A percentile compares a stretch with the other conserved stretches of the same genome.
These are phyloP conservation scores for Salvelinus alpinus DNA, from an alignment of 2,113 vertebrate species.

Conservation along the genomic window DNA sequence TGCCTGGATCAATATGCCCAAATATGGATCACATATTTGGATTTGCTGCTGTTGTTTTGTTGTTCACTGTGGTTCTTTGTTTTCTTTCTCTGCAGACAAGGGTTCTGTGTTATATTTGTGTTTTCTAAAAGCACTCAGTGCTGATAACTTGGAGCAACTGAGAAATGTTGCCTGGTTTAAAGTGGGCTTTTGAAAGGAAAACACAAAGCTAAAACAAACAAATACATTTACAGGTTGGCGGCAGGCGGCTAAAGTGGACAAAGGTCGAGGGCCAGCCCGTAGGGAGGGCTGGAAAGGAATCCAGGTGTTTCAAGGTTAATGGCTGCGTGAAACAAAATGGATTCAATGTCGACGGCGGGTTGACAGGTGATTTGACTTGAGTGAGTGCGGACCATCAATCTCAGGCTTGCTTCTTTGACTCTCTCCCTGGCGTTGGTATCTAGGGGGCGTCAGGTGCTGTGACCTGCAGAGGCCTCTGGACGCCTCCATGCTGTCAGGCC, in stretches of 20 bases:
- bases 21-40: constrained; percentile 7
- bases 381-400: constrained; percentile 73
- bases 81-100: neutral
- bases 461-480: constrained; percentile 61
- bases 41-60: neutral
- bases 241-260: constrained; percentile 13
- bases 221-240: neutral
- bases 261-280: constrained; percentile 28
- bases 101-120: neutral
- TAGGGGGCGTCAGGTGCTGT: constrained; percentile 60
- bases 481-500: constrained; percentile 64
- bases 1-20: constrained; percentile 32
- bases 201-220: neutral
- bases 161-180: constrained; percentile 27
- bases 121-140: constrained; percentile 3
- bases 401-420: constrained; percentile 61
- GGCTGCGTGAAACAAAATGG: constrained; percentile 73
- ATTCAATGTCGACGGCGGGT: constrained; percentile 73
- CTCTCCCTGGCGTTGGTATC: constrained; percentile 46
- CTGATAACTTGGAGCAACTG: neutral
- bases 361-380: constrained; percentile 80
- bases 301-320: constrained; percentile 70
- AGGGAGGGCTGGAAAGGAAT: neutral
- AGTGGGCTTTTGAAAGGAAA: constrained; percentile 23
- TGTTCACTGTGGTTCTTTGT: neutral